A percentile compares a stretch with the other conserved stretches of the same genome.
These are phyloP conservation scores for Drosophila nikananu DNA, from an alignment of 1,140 invertebrate genomes.

Conservation along the genomic window DNA sequence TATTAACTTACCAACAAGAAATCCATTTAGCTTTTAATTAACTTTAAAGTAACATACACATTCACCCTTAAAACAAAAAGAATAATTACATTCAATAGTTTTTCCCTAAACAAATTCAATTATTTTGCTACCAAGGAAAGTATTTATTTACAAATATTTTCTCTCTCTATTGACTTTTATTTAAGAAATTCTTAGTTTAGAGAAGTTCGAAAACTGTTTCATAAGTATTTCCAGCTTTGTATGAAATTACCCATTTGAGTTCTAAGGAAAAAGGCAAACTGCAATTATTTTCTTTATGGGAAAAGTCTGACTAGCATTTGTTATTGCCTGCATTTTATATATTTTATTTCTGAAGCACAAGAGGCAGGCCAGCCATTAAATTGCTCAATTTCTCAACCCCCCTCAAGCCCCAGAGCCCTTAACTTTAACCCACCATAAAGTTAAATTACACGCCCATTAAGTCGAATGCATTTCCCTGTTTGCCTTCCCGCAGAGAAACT, in stretches of 20 bases:
- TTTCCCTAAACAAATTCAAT: neutral
- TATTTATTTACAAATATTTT: neutral
- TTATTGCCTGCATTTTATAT: neutral
- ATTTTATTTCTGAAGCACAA: neutral
- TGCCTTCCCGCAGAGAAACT: conserved; percentile 73
- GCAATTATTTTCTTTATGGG: neutral
- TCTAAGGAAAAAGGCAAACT: neutral
- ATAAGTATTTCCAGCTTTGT: neutral
- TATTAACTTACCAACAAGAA: neutral
- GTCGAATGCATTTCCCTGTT: conserved; percentile 37
- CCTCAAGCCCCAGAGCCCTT: neutral
- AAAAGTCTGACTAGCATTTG: neutral
- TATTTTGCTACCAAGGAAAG: too few species aligned
- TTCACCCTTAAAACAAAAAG: neutral
- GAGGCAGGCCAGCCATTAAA: conserved; percentile 7
- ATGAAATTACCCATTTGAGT: neutral
- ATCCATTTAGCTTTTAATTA: neutral
- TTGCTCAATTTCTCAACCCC: neutral
- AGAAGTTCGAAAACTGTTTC: neutral
- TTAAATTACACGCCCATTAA: conserved; percentile 40
- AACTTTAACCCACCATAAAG: conserved; percentile 22
- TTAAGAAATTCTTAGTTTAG: neutral
- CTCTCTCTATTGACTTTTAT: neutral
- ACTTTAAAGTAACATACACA: too few species aligned
- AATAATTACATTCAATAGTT: neutral